These are phyloP conservation scores for Oenanthe melanoleuca DNA, from an alignment of 2,113 vertebrate species.

Conservation along the genomic window DNA sequence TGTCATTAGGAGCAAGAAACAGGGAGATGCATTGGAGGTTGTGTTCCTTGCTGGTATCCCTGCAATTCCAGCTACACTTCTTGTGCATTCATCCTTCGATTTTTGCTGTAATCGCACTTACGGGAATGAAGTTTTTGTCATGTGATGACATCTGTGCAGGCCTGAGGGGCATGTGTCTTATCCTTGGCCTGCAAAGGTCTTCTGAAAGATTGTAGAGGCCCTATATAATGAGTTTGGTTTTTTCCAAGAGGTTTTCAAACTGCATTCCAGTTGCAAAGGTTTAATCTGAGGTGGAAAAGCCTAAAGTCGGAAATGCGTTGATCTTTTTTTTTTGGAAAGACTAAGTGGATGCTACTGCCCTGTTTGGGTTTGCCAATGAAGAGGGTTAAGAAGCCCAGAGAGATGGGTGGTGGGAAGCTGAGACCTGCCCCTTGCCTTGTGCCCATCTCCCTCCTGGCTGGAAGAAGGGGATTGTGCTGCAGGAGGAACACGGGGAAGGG, in stretches of 20 bases:
- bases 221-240: not conserved
- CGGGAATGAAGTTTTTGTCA: not conserved
- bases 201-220: not conserved
- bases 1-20: not conserved
- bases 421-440: accelerated
- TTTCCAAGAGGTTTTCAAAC: not conserved
- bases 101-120: not conserved
- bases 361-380: not conserved
- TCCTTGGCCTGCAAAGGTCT: not conserved
- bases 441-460: not conserved
- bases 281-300: not conserved
- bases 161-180: not conserved
- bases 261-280: not conserved
- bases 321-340: not conserved
- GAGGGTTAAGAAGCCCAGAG: not conserved
- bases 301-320: accelerated
- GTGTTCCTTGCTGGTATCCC: not conserved
- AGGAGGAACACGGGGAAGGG: not conserved
- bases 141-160: not conserved
- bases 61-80: not conserved
- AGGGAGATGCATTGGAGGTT: not conserved
- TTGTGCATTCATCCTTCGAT: not conserved
- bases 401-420: not conserved
- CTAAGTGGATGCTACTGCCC: not conserved
- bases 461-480: accelerated